Base-by-base conservation (phyloP, 2,888 invertebrate species). In the Caradrina kadenii region DNA sequence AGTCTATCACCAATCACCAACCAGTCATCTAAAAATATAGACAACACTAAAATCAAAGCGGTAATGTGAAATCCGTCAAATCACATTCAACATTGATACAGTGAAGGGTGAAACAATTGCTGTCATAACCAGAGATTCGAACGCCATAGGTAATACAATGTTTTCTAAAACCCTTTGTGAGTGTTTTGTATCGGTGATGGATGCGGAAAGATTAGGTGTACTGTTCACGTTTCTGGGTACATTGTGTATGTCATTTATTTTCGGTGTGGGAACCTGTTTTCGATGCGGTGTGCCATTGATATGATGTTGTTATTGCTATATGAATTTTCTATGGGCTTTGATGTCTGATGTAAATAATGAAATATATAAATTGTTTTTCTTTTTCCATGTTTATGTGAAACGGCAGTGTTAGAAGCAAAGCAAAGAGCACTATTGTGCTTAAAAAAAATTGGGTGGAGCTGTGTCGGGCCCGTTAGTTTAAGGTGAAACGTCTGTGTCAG, bases 41-140 rank as follows among this genome's bases (percentile, higher is more conserved):
- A 21, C 42, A 21, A 31, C 3, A 45, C 39, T 31, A 35, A 39
- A 60, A 52, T 52, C n/a, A 45, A 62, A 76, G 6, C 15, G 5
- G 17, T 52, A 22, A 56, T 45, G 22, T 45, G 19, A 22, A 0
- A 65, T 76, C 8, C 15, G 58, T 72, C 56, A 72, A 53, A 55
- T 39, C 19, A 11, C 31, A 49, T 74, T 52, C 22, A 21, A 50
- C n/a, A 22, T 35, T 49, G 22, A 22, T 48, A 39, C 21, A 13
- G 21, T 19, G 50, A 8, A 63, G 15, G 6, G 8, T 42, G 7
- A 59, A 75, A 79, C 75, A 79, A 79, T 64, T 48, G 63, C 53
- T 79, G 79, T 79, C 79, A 75, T 22, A 59, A n/a, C 42, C 79
- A 79, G 55, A 3, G 21, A 59, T 53, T 67, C 17, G 50, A 75